Evolutionary conservation across 2,888 invertebrate genomes (phyloP).

Genomic region (Cosmorhoe ocellata): DNA sequence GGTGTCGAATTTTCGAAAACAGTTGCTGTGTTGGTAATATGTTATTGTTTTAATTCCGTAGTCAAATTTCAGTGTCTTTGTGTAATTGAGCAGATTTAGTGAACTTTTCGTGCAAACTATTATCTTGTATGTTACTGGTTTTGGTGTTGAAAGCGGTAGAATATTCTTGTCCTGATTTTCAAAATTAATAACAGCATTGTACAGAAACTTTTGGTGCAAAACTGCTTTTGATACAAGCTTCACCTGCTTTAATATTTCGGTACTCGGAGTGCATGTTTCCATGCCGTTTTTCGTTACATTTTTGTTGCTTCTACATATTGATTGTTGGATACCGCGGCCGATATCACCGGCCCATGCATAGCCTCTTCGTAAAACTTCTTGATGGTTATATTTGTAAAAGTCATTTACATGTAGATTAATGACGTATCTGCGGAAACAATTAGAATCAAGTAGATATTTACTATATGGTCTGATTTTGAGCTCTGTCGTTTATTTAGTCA

Average conservation of each 20-base stretch:
- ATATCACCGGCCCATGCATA: neutral
- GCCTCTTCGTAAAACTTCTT: neutral
- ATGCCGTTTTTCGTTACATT: neutral
- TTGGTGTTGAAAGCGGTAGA: neutral
- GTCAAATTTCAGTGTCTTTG: neutral
- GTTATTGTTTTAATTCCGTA: neutral
- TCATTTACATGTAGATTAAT: conserved; percentile 3
- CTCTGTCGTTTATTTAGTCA: no score
- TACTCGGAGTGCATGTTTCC: no score
- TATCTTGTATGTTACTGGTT: neutral
- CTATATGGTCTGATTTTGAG: no score
- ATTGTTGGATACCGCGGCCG: neutral
- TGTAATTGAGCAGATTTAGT: neutral
- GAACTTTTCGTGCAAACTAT: neutral
- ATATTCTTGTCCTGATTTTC: neutral
- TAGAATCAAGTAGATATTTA: neutral
- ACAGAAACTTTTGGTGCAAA: neutral
- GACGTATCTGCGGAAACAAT: conserved; percentile 9
- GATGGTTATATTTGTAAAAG: conserved; percentile 12
- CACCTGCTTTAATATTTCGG: neutral
- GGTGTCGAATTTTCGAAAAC: neutral
- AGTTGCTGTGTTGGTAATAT: neutral
- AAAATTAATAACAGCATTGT: neutral
- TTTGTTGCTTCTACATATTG: neutral
- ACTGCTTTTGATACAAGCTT: conserved; percentile 4